Evolutionary conservation across 2,888 invertebrate genomes (phyloP), one percentile per base, ranked within the genome.

Genomic region (Lasioglossum villosulum): DNA sequence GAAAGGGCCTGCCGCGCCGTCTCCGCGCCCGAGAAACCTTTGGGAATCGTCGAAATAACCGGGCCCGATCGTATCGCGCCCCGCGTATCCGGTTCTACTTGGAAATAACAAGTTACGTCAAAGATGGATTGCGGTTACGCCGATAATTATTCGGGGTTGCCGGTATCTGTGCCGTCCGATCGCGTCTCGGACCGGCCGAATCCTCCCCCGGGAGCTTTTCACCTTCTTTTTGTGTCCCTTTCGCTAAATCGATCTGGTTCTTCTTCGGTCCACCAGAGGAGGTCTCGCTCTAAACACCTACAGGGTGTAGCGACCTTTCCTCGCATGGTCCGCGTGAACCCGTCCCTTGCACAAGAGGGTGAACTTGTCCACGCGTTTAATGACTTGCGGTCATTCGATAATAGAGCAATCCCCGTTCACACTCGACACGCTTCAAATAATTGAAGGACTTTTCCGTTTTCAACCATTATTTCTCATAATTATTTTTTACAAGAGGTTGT

Each of bases 41-140:
- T 79, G 86, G 82, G 89, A 89, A 90, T 89, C 80, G 79, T 84
- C 88, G 88, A 89, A 90, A 90, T 78, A 80, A 82, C 80, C 78
- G 76, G 37, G 42, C 76, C 71, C 78, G 90, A 88, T 88, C 82
- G 76, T 88, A 88, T 89, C 88, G 52, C 77, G 59, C 30, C 52
- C 37, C 48, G 52, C 45, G 82, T 81, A 79, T 87, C 89, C 87
- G 87, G 89, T 71, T 89, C 68, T 82, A 78, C 75, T 68, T 88
- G 75, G 78, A 88, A 88, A 87, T 87, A 86, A 88, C 80, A 75
- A 76, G 77, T 90, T 86, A 78, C 78, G 82, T 88, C 78, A 79
- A 80, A 84, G 90, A 90, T 90, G 84, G 78, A 84, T 84, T 56
- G 84, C 84, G 39, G 78, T 72, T 84, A 71, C 78, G 83, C 63